Base-by-base conservation (phyloP, 2,797 vertebrate genomes). In the Urocyon cinereoargenteus region DNA sequence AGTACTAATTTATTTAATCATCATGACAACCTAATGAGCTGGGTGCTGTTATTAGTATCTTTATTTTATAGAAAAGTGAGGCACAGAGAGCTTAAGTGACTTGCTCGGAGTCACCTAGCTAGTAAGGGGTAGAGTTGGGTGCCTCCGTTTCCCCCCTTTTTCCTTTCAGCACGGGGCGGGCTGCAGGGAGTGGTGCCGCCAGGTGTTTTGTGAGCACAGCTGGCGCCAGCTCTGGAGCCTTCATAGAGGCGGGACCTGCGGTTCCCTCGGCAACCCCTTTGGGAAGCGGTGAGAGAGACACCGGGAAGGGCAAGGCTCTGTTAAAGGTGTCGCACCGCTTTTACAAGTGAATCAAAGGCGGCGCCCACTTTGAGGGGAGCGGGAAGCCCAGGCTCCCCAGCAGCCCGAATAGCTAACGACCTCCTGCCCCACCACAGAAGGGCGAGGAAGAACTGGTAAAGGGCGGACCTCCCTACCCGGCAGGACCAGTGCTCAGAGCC, bases 261-360 rank as follows among this genome's bases (percentile, higher is more conserved):
- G 84, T 96, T 97, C 87, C 92, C 92, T 61, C 8, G 55, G 95
- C 95, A 97, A 96, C 84, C 89, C 40, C 90, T 90, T 64, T 64
- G 90, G 77, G 90, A 96, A 86, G 40, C 34, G 2, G 64, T 53
- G 51, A 92, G 90, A 96, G 78, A 21, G 68, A 94, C 91, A 91
- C 94, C 36, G 13, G 13, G 68, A 93, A 45, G 86, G 91, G 84
- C 86, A 84, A 72, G 88, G 73, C 77, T 97, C 73, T 1, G 31
- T 97, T 98, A 97, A 97, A 97, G 96, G 89, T 59, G 36, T 86
- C 86, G 72, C 40, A 75, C 78, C 64, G 26, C 85, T 97, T 92
- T 95, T 75, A 94, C 72, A 77, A 92, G 75, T 82, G 59, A 96
- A 77, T 93, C 85, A 91, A 95, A 96, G 78, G 64, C 49, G 18